These are phyloP conservation scores for Noctua comes DNA, from an alignment of 2,888 invertebrate genomes.

Conservation along the genomic window DNA sequence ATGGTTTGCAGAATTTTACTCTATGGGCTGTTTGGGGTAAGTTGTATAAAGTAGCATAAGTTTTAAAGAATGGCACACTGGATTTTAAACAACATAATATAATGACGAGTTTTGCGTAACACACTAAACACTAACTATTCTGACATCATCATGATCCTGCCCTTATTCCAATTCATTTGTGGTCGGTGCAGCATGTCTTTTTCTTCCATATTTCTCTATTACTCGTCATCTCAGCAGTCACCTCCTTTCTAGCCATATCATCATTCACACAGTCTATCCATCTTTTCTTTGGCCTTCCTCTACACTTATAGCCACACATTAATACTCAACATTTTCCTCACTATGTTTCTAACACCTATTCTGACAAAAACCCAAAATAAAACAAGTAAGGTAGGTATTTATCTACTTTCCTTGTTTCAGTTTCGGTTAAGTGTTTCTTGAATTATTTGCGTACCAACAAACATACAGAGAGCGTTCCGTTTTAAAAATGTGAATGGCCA, in stretches of 20 bases:
- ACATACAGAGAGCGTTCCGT: neutral
- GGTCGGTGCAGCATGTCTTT: too few species aligned
- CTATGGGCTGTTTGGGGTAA: conserved; percentile 91
- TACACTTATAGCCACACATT: too few species aligned
- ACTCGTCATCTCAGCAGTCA: too few species aligned
- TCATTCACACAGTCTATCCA: too few species aligned
- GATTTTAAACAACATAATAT: neutral
- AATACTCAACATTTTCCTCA: too few species aligned
- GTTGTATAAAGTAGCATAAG: conserved; percentile 52
- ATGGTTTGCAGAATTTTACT: conserved; percentile 87
- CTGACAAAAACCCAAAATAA: neutral
- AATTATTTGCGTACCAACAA: neutral
- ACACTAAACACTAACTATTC: neutral
- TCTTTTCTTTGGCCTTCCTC: too few species aligned
- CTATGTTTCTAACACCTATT: neutral
- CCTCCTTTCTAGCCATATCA: too few species aligned
- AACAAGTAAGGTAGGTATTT: neutral
- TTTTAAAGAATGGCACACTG: neutral
- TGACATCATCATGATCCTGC: too few species aligned
- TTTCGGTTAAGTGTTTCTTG: conserved; percentile 39
- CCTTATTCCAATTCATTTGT: too few species aligned
- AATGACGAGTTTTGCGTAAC: neutral
- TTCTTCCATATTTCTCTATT: too few species aligned
- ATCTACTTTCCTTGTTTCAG: neutral
- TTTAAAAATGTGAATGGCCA: neutral